phyloP scores from a whole-genome alignment of 2,113 vertebrate genomes.

The Porphyrio hochstetteri region DNA sequence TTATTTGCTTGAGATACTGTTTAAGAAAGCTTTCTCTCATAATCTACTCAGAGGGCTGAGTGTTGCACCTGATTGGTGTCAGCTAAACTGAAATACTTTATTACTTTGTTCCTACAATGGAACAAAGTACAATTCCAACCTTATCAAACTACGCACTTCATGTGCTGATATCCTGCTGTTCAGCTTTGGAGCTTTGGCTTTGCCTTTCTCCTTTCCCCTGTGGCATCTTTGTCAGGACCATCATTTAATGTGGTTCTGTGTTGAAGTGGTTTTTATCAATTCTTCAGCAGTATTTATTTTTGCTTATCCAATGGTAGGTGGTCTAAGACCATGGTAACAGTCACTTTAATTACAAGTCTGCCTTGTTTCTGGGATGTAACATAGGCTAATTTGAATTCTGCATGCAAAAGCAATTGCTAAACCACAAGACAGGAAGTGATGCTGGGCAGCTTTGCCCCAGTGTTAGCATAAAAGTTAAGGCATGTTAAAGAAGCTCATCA shows the following conservation, averaged over 20 bases:
- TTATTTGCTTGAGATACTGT: neutral
- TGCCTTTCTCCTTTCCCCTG: neutral
- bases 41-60: neutral
- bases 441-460: neutral
- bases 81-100: neutral
- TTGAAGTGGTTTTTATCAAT: fast-evolving
- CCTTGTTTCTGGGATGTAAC: neutral
- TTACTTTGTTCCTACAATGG: neutral
- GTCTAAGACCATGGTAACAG: neutral
- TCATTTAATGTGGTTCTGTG: neutral
- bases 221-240: neutral
- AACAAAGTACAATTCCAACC: neutral
- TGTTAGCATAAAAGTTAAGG: neutral
- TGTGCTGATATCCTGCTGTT: neutral
- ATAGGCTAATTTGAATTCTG: neutral
- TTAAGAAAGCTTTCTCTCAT: neutral
- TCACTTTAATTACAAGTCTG: neutral
- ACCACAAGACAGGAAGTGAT: neutral
- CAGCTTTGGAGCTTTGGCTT: neutral
- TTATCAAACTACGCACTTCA: neutral
- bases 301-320: neutral
- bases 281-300: neutral
- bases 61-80: neutral
- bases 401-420: neutral
- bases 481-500: neutral